Evolutionary conservation across 1,140 invertebrate genomes (phyloP), one percentile per base, ranked within the genome.

Genomic region (Heliconius himera): DNA sequence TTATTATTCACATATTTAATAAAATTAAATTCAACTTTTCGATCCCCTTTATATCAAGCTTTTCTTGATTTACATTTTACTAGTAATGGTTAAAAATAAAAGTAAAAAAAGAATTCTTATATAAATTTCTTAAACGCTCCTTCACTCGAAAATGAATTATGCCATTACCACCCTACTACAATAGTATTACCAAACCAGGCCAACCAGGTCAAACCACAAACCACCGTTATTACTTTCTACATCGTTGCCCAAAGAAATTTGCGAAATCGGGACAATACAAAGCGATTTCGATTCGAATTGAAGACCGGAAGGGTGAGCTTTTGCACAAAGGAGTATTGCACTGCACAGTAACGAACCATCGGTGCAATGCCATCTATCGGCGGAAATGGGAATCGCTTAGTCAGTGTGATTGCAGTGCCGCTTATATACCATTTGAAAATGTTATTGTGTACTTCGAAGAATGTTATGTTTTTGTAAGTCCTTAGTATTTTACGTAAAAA

Each of bases 311-410:
- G 83, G 86, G 82, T 81, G 56, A 78, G 80, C 81, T 73, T 81
- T 85, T 70, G 78, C 56, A 82, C 82, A 92, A 90, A 86, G 86
- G 82, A 78, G 89, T 90, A 92, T 93, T 93, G 90, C 87, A 79
- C 79, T 92, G 90, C 87, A 79, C 79, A 83, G 84, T 87, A 83
- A 85, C 84, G 85, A 86, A 90, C 84, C 84, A 76, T 87, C 70
- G 77, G 77, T 74, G 75, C 85, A 88, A 78, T 86, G 90, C 87
- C 92, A 94, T 93, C 92, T 94, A 86, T 81, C 74, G 76, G 79
- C 85, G 91, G 91, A 93, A 94, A 93, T 93, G 82, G 83, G 87
- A 82, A 92, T 85, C 89, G 88, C 88, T 91, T 92, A 87, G 83
- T 82, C 76, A 76, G 81, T 66, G 82, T 73, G 74, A 89, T 88